Evolutionary conservation across 2,797 vertebrate genomes (phyloP).

Genomic region (Gadopsis bispinosus): DNA sequence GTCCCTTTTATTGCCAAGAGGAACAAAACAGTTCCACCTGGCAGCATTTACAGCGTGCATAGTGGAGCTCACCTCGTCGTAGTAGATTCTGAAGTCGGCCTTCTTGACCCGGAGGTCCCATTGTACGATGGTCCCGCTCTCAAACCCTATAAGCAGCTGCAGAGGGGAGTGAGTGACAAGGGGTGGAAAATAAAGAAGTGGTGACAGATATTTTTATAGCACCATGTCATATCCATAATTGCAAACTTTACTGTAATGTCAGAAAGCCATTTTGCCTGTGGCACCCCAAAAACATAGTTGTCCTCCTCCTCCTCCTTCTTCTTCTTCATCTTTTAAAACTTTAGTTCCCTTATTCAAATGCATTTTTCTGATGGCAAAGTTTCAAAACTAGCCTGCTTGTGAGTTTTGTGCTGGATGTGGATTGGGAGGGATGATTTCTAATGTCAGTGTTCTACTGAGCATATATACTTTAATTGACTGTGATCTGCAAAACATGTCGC

Average conservation of each 20-base stretch:
- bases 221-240: neutral
- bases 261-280: neutral
- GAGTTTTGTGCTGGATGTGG: neutral
- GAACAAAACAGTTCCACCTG: neutral
- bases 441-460: neutral
- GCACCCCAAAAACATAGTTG: neutral
- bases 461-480: neutral
- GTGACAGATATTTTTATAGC: constrained; percentile 17
- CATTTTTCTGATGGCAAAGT: neutral
- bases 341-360: neutral
- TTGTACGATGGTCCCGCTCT: constrained; percentile 95
- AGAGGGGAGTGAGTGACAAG: constrained; percentile 31
- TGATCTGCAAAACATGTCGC: neutral
- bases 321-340: neutral
- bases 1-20: neutral
- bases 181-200: constrained; percentile 11
- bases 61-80: constrained; percentile 92
- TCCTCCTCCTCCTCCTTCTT: neutral
- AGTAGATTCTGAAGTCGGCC: constrained; percentile 95
- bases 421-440: neutral
- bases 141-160: constrained; percentile 96
- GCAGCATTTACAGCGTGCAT: neutral
- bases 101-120: constrained; percentile 96
- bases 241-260: constrained; percentile 6
- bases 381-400: neutral